phyloP scores from a whole-genome alignment of 2,797 vertebrate genomes.

The Syngnathus rostellatus region DNA sequence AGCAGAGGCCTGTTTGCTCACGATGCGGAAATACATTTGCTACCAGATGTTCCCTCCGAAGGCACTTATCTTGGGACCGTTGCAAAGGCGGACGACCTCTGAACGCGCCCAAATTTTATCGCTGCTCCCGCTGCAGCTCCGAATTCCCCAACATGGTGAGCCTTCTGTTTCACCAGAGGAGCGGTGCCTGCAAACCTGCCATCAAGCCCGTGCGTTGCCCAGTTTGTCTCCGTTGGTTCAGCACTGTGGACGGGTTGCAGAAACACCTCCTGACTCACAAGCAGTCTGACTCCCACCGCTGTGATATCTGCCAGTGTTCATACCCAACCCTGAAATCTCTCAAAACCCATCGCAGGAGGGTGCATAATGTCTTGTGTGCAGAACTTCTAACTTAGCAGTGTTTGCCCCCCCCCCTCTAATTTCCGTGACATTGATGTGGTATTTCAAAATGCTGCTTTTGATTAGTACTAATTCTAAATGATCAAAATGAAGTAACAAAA shows the following conservation, averaged over 20 bases:
- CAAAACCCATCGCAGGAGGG: conserved; percentile 66
- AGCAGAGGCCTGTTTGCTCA: conserved; percentile 47
- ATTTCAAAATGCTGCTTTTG: background rate
- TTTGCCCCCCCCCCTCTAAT: background rate
- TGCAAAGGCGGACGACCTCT: conserved; percentile 53
- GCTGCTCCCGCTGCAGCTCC: conserved; percentile 63
- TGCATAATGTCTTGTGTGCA: conserved; percentile 64
- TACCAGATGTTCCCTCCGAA: conserved; percentile 59
- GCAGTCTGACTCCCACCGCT: conserved; percentile 53
- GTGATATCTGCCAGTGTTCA: conserved; percentile 64
- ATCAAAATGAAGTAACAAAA: background rate
- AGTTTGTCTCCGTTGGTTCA: conserved; percentile 68
- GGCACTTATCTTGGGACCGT: conserved; percentile 64
- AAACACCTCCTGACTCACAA: conserved; percentile 70
- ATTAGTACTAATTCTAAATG: background rate
- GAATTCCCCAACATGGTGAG: conserved; percentile 62
- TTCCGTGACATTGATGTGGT: background rate
- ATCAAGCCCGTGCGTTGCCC: conserved; percentile 72
- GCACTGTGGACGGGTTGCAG: conserved; percentile 63
- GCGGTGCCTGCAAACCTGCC: conserved; percentile 60
- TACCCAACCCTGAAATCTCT: conserved; percentile 64
- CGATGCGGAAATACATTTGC: conserved; percentile 67
- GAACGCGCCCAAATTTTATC: conserved; percentile 40
- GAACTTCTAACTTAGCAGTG: conserved; percentile 28
- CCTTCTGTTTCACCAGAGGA: conserved; percentile 66